Evolutionary conservation across 37 sponge, comb jelly and placozoan species (phyloP).

Genomic region (Hexactinellida sp.): DNA sequence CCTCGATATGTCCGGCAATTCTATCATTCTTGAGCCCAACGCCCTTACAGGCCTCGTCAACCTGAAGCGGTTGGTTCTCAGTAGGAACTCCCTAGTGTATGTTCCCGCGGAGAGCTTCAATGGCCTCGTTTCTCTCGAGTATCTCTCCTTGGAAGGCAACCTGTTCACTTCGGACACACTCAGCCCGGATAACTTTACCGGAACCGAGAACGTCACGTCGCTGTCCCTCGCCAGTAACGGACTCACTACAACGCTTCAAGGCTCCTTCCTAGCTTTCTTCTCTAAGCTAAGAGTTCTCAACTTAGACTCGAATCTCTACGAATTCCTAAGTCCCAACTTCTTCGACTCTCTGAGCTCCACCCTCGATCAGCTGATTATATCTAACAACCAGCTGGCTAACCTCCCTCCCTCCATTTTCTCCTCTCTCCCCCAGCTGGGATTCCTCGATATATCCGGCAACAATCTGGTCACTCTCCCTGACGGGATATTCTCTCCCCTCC

Average conservation of each 20-base stretch:
- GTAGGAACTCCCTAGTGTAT: neutral
- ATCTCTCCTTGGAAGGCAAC: neutral
- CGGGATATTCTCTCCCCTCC: neutral
- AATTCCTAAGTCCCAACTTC: neutral
- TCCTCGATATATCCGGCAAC: constrained; percentile 16
- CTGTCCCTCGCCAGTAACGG: neutral
- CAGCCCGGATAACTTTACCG: neutral
- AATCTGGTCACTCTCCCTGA: neutral
- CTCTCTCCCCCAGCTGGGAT: neutral
- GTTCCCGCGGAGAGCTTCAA: neutral
- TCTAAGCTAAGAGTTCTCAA: neutral
- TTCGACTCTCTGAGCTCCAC: neutral
- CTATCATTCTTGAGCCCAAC: neutral
- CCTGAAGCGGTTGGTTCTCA: neutral
- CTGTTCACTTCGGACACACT: neutral
- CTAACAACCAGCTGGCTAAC: neutral
- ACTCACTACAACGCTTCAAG: neutral
- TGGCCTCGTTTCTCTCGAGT: neutral
- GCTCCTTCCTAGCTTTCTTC: neutral
- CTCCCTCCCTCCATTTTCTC: neutral
- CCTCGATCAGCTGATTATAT: neutral
- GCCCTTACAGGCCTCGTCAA: neutral
- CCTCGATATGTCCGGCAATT: neutral
- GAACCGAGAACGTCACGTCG: neutral
- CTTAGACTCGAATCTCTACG: neutral